These are phyloP conservation scores for Phortica okadai DNA, from an alignment of 2,888 invertebrate species.

Conservation along the genomic window DNA sequence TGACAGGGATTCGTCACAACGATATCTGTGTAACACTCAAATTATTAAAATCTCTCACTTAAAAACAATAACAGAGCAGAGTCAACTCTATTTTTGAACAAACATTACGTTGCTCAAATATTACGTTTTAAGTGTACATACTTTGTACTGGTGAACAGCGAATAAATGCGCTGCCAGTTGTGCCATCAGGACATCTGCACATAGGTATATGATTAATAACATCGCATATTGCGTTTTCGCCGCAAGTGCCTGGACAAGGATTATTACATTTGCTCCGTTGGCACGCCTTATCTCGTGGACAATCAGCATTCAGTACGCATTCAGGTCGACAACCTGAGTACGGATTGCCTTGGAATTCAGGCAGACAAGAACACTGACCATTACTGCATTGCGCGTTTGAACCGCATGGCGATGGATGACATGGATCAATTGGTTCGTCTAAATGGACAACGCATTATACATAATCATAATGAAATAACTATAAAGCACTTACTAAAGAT, in stretches of 20 bases:
- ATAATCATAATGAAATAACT: not conserved
- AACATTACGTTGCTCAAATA: not conserved
- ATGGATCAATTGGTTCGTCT: conserved; percentile 79
- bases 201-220: conserved; percentile 86
- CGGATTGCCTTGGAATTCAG: conserved; percentile 87
- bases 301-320: conserved; percentile 85
- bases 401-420: conserved; percentile 84
- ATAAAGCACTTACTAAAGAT: conserved; percentile 61
- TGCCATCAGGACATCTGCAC: conserved; percentile 83
- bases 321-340: conserved; percentile 87
- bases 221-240: conserved; percentile 84
- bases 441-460: not conserved
- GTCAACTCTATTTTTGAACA: not conserved
- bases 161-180: conserved; percentile 84
- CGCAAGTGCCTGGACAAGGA: conserved; percentile 87
- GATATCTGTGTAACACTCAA: conserved; percentile 64
- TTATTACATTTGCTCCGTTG: conserved; percentile 84
- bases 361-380: conserved; percentile 84
- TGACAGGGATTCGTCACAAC: conserved; percentile 80
- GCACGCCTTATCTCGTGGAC: conserved; percentile 83
- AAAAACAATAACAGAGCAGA: not conserved
- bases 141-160: conserved; percentile 79
- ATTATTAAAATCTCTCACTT: not conserved
- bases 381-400: conserved; percentile 81
- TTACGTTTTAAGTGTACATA: conserved; percentile 43